Evolutionary conservation across 1,140 invertebrate genomes (phyloP).

Genomic region (Drosophila varians): DNA sequence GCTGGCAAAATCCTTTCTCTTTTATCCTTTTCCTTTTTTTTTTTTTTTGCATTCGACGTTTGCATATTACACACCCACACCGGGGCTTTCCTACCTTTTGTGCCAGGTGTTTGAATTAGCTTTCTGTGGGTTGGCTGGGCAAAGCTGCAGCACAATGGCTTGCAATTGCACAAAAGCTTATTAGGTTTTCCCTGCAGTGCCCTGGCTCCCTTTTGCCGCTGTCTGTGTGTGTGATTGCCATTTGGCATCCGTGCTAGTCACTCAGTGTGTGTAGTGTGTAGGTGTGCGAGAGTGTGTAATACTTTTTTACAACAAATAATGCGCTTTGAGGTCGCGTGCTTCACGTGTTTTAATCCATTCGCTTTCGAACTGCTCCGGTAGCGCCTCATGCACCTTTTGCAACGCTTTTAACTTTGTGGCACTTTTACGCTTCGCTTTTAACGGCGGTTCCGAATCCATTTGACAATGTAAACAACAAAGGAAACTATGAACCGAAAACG

Average conservation of each 20-base stretch:
- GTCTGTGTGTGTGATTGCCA: constrained; percentile 35
- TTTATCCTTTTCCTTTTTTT: constrained; percentile 31
- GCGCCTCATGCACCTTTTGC: constrained; percentile 3
- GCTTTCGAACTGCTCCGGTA: constrained; percentile 24
- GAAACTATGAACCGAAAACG: constrained; percentile 35
- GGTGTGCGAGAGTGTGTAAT: constrained; percentile 44
- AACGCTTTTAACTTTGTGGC: constrained; percentile 26
- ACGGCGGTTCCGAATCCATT: constrained; percentile 40
- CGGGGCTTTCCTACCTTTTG: constrained; percentile 61
- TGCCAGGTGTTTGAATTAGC: constrained; percentile 78
- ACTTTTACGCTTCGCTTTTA: constrained; percentile 43
- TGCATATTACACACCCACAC: constrained; percentile 41
- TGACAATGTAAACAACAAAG: constrained; percentile 48
- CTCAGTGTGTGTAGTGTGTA: too few species aligned
- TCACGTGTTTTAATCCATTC: constrained; percentile 50
- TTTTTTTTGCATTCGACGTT: constrained; percentile 57
- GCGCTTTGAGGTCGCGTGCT: constrained; percentile 70
- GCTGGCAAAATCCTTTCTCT: constrained; percentile 63
- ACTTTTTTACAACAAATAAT: constrained; percentile 65
- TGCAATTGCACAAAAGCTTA: constrained; percentile 80
- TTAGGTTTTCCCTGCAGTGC: constrained; percentile 51
- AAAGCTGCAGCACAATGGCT: constrained; percentile 54
- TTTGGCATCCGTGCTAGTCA: constrained; percentile 22
- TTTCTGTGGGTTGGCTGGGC: constrained; percentile 64
- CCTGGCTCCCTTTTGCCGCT: background rate